A percentile compares a stretch with the other conserved stretches of the same genome.
These are phyloP conservation scores for Patella caerulea DNA, from an alignment of 2,888 invertebrate species.

Conservation along the genomic window DNA sequence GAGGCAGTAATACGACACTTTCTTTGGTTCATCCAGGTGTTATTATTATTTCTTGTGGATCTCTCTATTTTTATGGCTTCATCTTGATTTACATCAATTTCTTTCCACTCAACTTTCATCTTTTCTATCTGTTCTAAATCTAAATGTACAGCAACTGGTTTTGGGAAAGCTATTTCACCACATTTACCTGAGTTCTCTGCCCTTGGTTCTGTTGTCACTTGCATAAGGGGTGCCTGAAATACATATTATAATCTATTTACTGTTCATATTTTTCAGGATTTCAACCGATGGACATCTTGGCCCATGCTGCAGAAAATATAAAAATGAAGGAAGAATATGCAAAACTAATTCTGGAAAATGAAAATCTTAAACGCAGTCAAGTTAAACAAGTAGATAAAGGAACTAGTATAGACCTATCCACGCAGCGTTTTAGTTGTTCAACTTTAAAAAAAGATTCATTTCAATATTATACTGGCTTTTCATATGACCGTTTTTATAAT, in stretches of 20 bases:
- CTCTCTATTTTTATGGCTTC: neutral
- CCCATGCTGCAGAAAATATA: neutral
- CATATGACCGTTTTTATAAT: neutral
- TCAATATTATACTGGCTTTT: neutral
- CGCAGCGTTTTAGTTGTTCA: neutral
- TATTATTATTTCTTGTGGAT: neutral
- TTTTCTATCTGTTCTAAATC: neutral
- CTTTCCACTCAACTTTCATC: neutral
- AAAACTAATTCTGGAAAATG: too few relatives aligned
- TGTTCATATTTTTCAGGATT: neutral
- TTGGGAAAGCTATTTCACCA: neutral
- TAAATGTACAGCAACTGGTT: neutral
- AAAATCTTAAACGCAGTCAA: neutral
- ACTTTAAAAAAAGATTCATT: neutral
- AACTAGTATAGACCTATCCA: neutral
- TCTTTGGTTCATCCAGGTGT: neutral
- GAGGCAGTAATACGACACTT: neutral
- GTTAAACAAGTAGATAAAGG: neutral
- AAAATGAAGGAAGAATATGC: neutral
- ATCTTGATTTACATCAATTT: neutral
- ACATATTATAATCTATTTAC: neutral
- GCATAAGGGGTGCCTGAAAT: constrained; percentile 1
- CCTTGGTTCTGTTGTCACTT: neutral
- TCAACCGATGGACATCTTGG: neutral
- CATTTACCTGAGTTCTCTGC: neutral